These are phyloP conservation scores for Xylocampa areola DNA, from an alignment of 2,888 invertebrate genomes.

Conservation along the genomic window DNA sequence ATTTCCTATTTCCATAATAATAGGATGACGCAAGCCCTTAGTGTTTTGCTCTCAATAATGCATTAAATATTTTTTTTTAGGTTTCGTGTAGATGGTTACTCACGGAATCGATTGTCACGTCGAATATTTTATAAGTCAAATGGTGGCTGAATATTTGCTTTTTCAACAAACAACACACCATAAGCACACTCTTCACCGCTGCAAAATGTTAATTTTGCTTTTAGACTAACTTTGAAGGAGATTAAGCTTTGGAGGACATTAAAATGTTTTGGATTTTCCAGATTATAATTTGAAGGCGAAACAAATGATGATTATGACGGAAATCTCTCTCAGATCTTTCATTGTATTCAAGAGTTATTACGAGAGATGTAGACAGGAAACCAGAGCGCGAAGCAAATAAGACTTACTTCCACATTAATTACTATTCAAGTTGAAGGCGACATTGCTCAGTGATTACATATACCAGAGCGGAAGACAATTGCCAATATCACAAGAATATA, in stretches of 20 bases:
- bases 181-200: no score
- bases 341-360: background rate
- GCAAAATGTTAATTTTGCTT: background rate
- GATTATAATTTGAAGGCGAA: background rate
- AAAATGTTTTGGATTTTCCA: background rate
- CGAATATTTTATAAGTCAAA: no score
- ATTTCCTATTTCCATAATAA: background rate
- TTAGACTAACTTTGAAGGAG: background rate
- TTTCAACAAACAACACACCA: no score
- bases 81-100: no score
- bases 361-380: constrained; percentile 16
- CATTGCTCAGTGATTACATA: constrained; percentile 45
- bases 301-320: background rate
- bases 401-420: constrained; percentile 36
- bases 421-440: constrained; percentile 40
- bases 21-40: constrained; percentile 9
- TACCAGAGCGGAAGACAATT: constrained; percentile 48
- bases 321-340: background rate
- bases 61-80: no score
- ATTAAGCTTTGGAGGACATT: no score
- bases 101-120: no score
- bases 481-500: constrained; percentile 44
- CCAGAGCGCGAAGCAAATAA: constrained; percentile 19
- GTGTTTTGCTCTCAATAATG: no score
- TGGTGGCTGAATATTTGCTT: no score